Base-by-base conservation (phyloP, 1,140 invertebrate species). In the Drosophila busckii region DNA sequence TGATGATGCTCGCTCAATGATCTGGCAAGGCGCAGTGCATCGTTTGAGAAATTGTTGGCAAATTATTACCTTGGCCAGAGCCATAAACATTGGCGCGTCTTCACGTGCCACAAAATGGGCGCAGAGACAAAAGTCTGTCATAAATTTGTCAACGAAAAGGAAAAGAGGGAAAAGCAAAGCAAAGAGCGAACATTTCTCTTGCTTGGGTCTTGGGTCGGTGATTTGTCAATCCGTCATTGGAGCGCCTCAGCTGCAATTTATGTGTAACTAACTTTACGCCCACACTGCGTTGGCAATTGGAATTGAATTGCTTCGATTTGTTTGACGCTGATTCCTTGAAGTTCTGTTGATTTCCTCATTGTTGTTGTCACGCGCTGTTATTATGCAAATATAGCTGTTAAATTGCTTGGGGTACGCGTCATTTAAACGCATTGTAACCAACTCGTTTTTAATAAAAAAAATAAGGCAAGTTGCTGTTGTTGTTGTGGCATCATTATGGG, bases 361-460 rank as follows among this genome's bases (percentile, higher is more conserved):
- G 38, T 65, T 69, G 64, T 61, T 83, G 69, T 70, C 75, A 75
- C 61, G 76, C 76, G 61, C 75, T 82, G 76, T 73, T 82, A 83
- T 82, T 82, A 82, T 82, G 75, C 75, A 83, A 82, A 82, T 82
- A 83, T 82, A 40, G 70, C 66, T 70, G 76, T 70, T 83, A 82
- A 82, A 82, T 76, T 82, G 65, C 53, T 55, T 53, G 66, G 64
- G 58, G 70, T 61, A 60, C 66, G 76, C 76, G 70, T 70, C 73
- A 83, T 70, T 83, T 82, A 75, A 75, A 65, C 62, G 56, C 56
- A 60, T 60, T 54, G 56, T 54, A 67, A 65, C 32, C 56, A 41
- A 31, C n/a, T n/a, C n/a, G n/a, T n/a, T 67, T 62, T 78, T 62
- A 61, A 59, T 75, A 38, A 34, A 29, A 26, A 48, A 48, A 61